Evolutionary conservation across 2,888 invertebrate species (phyloP).

Genomic region (Agrochola circellaris): DNA sequence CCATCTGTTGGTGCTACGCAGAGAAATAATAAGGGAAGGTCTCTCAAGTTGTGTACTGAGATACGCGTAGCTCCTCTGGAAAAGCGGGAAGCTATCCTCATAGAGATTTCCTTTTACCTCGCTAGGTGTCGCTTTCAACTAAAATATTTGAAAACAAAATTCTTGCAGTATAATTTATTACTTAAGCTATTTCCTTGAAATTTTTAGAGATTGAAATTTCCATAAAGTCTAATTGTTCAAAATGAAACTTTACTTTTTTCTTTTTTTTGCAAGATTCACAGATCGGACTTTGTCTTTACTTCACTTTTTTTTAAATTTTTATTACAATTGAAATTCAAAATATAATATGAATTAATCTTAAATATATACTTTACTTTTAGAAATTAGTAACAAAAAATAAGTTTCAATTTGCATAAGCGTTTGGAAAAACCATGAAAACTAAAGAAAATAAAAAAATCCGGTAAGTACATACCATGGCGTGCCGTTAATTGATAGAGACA

Average conservation of each 20-base stretch:
- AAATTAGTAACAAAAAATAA: neutral
- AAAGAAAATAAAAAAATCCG: neutral
- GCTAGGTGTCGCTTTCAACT: conserved; percentile 55
- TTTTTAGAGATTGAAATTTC: no score
- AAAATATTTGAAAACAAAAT: neutral
- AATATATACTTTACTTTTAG: no score
- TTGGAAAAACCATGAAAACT: neutral
- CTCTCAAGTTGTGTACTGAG: conserved; percentile 10
- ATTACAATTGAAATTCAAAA: no score
- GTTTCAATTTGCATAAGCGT: neutral
- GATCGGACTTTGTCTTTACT: no score
- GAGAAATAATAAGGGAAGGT: conserved; percentile 15
- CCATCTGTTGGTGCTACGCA: conserved; percentile 48
- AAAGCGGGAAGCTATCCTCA: conserved; percentile 12
- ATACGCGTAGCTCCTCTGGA: conserved; percentile 3
- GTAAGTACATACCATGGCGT: neutral
- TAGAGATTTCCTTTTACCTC: conserved; percentile 11
- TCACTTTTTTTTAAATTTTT: no score
- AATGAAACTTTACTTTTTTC: no score
- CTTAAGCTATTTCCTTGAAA: no score
- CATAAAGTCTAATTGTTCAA: neutral
- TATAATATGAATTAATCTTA: no score
- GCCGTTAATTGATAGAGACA: conserved; percentile 19
- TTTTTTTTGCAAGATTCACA: no score
- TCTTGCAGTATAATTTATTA: neutral